Evolutionary conservation across 2,888 invertebrate genomes (phyloP).

Genomic region (Himalopsyche anomala): DNA sequence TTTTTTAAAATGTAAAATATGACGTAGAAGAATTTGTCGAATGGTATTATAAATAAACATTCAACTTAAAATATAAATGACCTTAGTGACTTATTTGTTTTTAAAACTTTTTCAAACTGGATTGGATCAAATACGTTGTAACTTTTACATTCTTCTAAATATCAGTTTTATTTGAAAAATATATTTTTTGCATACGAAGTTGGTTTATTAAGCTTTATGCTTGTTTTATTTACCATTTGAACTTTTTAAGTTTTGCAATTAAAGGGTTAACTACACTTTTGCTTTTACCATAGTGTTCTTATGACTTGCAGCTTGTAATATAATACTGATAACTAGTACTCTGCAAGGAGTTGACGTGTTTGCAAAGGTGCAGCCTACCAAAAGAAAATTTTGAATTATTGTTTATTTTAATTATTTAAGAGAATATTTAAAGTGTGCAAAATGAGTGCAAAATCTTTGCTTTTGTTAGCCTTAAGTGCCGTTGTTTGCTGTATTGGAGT

Average conservation of each 20-base stretch:
- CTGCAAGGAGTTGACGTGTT: constrained; percentile 6
- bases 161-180: too few relatives aligned
- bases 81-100: too few relatives aligned
- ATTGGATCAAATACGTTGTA: too few relatives aligned
- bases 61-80: too few relatives aligned
- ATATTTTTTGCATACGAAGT: too few relatives aligned
- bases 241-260: not conserved
- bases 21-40: too few relatives aligned
- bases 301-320: not conserved
- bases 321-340: constrained; percentile 35
- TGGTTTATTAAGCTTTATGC: too few relatives aligned
- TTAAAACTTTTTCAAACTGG: too few relatives aligned
- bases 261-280: constrained; percentile 56
- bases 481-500: constrained; percentile 45
- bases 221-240: too few relatives aligned
- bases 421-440: constrained; percentile 47
- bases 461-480: constrained; percentile 47
- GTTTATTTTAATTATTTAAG: not conserved
- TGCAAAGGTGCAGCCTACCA: not conserved
- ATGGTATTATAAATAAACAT: too few relatives aligned
- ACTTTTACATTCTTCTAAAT: too few relatives aligned
- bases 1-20: too few relatives aligned
- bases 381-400: not conserved
- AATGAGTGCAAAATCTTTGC: constrained; percentile 41
- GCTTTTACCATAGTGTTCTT: constrained; percentile 59